phyloP scores from a whole-genome alignment of 2,113 vertebrate genomes.

The Leptocoma aspasia region DNA sequence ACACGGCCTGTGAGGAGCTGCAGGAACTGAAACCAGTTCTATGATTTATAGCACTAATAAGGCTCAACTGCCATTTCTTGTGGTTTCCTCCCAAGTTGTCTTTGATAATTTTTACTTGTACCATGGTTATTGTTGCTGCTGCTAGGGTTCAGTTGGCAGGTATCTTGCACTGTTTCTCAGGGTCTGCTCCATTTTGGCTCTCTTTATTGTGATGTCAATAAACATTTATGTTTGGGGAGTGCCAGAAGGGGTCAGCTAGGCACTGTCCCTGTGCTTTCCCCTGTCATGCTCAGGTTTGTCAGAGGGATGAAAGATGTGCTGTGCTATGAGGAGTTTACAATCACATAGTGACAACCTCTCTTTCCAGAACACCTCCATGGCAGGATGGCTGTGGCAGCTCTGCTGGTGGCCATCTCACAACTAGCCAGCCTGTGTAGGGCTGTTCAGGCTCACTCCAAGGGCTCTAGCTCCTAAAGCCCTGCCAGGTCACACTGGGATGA shows the following conservation, averaged over 20 bases:
- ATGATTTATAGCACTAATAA: constrained; percentile 77
- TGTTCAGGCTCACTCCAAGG: background rate
- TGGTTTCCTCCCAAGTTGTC: constrained; percentile 68
- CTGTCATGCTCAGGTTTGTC: background rate
- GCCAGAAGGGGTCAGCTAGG: background rate
- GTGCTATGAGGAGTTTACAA: background rate
- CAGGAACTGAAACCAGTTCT: constrained; percentile 55
- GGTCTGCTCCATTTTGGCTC: background rate
- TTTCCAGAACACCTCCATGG: background rate
- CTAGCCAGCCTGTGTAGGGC: background rate
- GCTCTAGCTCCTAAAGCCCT: background rate
- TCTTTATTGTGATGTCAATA: background rate
- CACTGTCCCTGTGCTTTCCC: background rate
- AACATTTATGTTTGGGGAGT: background rate
- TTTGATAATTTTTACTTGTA: constrained; percentile 39
- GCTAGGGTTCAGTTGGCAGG: constrained; percentile 29
- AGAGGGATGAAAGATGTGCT: background rate
- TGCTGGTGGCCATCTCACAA: background rate
- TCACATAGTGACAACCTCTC: background rate
- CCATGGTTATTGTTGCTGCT: constrained; percentile 22
- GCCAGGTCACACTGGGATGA: background rate
- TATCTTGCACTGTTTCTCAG: background rate
- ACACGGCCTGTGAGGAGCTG: constrained; percentile 41
- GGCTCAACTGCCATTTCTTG: constrained; percentile 65
- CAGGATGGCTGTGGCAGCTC: background rate